A percentile compares a stretch with the other conserved stretches of the same genome.
Evolutionary conservation across 2,113 vertebrate species (phyloP).

Genomic region (Tragelaphus scriptus): DNA sequence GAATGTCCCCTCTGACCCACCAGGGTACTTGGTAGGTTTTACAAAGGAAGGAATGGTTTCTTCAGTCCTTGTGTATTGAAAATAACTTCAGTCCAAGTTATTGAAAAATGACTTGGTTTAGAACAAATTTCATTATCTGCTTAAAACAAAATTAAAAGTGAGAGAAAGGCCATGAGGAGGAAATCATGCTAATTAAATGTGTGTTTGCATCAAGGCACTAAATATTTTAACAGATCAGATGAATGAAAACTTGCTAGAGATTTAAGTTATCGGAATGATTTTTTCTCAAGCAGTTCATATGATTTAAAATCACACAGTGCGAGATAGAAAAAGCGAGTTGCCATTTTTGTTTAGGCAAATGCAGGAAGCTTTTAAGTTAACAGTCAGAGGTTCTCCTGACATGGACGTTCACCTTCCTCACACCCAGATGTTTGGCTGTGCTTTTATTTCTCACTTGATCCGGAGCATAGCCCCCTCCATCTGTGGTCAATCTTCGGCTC

Average conservation of each 20-base stretch:
- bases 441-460: background rate
- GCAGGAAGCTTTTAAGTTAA: background rate
- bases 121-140: background rate
- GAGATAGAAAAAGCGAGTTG: background rate
- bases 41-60: background rate
- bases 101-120: background rate
- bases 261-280: background rate
- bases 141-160: slow-evolving; percentile 3
- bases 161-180: background rate
- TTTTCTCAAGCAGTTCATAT: background rate
- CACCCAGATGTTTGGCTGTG: accelerated
- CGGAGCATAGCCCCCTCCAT: accelerated
- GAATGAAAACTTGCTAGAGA: background rate
- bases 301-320: background rate
- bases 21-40: background rate
- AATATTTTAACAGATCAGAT: background rate
- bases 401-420: accelerated
- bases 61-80: background rate
- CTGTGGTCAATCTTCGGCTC: slow-evolving; percentile 15
- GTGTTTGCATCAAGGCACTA: background rate
- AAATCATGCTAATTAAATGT: background rate
- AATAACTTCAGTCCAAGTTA: too few relatives aligned
- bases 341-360: background rate
- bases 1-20: accelerated
- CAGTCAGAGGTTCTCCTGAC: background rate